These are phyloP conservation scores for Lasiurus borealis DNA, from an alignment of 2,113 vertebrate species.

Conservation along the genomic window DNA sequence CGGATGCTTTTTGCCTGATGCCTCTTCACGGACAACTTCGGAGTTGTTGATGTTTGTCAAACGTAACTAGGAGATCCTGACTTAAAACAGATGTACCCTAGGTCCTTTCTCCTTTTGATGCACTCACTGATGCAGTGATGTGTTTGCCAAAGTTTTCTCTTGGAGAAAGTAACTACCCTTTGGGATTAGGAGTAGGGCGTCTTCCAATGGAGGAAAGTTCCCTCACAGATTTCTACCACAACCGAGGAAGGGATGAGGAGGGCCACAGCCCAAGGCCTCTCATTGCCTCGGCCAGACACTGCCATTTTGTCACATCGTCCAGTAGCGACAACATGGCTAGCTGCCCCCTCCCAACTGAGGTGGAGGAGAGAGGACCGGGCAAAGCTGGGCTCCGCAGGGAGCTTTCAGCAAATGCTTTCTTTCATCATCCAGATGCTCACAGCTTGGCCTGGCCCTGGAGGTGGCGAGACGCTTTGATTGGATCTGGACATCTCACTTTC, in stretches of 20 bases:
- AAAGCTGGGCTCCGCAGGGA: background rate
- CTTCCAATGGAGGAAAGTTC: background rate
- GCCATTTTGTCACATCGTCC: background rate
- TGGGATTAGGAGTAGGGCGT: background rate
- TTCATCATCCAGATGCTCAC: background rate
- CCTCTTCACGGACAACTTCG: background rate
- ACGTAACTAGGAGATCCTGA: conserved; percentile 51
- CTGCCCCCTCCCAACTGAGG: background rate
- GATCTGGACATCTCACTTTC: background rate
- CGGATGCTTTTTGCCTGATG: background rate
- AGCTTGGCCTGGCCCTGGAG: background rate
- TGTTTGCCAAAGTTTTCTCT: conserved; percentile 21
- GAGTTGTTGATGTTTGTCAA: conserved; percentile 59
- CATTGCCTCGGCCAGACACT: background rate
- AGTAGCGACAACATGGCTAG: background rate
- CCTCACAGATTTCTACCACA: background rate
- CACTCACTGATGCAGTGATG: background rate
- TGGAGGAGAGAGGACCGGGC: background rate
- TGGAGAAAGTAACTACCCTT: conserved; percentile 30
- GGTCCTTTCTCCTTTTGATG: background rate
- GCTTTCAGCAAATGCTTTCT: background rate
- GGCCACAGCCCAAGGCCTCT: background rate
- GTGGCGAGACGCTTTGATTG: background rate
- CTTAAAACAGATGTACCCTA: conserved; percentile 49
- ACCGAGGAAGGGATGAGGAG: background rate